Conservation (phyloP, 23 tunicate genomes). For the Styela plicata region DNA sequence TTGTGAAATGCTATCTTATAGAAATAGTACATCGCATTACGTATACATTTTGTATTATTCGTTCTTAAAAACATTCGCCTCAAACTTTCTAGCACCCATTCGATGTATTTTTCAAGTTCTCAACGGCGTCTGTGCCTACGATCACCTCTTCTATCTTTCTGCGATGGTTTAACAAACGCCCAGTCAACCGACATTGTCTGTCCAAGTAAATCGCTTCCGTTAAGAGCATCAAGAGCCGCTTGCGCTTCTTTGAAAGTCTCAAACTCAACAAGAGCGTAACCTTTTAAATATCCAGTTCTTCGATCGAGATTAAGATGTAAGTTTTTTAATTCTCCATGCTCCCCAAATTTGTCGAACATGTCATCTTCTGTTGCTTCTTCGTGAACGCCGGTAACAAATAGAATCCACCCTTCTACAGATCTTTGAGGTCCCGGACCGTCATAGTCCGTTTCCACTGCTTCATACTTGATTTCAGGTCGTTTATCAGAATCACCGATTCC, state of each 20-base stretch:
- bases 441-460: constrained; percentile 76
- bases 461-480: constrained; percentile 80
- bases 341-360: constrained; percentile 79
- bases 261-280: constrained; percentile 94
- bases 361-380: constrained; percentile 99
- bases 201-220: constrained; percentile 84
- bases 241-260: constrained; percentile 95
- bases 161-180: constrained; percentile 92
- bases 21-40: too few species aligned
- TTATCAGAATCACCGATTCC: constrained; percentile 56
- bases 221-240: constrained; percentile 79
- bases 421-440: constrained; percentile 89
- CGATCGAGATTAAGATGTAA: constrained; percentile 92
- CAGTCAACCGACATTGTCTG: constrained; percentile 89
- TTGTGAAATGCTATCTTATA: too few species aligned
- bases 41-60: too few species aligned
- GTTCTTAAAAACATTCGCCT: too few species aligned
- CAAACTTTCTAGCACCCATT: too few species aligned
- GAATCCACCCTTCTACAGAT: constrained; percentile 99
- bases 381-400: constrained; percentile 94
- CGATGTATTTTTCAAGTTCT: too few species aligned
- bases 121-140: constrained; percentile 34
- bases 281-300: constrained; percentile 96
- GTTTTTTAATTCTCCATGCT: constrained; percentile 89
- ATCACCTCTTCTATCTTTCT: constrained; percentile 9